A percentile compares a stretch with the other conserved stretches of the same genome.
phyloP scores from a whole-genome alignment of 2,113 vertebrate genomes.

The Chionis minor region DNA sequence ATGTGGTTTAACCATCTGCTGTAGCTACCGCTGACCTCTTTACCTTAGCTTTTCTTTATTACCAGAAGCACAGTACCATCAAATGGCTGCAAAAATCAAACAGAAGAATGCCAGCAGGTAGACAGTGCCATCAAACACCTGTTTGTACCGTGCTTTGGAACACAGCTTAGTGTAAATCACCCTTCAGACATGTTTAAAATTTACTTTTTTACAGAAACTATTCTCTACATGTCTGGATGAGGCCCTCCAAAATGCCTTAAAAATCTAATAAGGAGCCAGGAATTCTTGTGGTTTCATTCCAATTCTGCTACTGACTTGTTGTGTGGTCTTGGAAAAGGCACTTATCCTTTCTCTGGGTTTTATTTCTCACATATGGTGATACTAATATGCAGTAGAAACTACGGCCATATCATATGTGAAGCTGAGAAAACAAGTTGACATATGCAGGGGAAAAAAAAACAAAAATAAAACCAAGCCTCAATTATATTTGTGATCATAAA shows the following conservation, averaged over 20 bases:
- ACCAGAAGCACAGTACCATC: not conserved
- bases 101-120: slow-evolving; percentile 14
- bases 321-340: slow-evolving; percentile 63
- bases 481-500: not conserved
- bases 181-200: not conserved
- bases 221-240: not conserved
- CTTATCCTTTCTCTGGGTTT: slow-evolving; percentile 26
- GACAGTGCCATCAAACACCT: not conserved
- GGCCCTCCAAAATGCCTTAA: slow-evolving; percentile 45
- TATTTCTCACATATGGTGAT: slow-evolving; percentile 4
- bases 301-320: slow-evolving; percentile 53
- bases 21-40: not conserved
- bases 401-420: not conserved
- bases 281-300: slow-evolving; percentile 64
- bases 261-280: slow-evolving; percentile 35
- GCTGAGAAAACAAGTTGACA: slow-evolving; percentile 27
- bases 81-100: slow-evolving; percentile 21
- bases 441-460: not conserved
- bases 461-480: not conserved
- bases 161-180: not conserved
- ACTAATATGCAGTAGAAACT: slow-evolving; percentile 31
- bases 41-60: slow-evolving; percentile 2
- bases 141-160: not conserved
- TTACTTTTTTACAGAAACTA: not conserved
- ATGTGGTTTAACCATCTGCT: slow-evolving; percentile 6